These are phyloP conservation scores for Musca vetustissima DNA, from an alignment of 1,140 invertebrate genomes.

Conservation along the genomic window DNA sequence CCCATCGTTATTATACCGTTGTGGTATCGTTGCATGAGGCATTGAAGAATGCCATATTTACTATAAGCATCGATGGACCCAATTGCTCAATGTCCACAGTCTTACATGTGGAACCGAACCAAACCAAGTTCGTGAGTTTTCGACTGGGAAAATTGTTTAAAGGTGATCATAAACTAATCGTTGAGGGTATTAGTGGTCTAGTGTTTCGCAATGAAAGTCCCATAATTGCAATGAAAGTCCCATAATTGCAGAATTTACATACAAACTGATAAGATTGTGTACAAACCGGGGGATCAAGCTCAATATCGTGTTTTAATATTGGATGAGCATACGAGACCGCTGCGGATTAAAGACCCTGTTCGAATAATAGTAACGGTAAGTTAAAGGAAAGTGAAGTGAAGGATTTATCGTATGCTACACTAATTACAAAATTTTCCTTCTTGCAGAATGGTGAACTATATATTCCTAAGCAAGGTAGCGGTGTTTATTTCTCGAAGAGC, in stretches of 20 bases:
- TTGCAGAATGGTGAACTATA: constrained; percentile 51
- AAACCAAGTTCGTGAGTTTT: not conserved
- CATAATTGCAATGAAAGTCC: constrained; percentile 33
- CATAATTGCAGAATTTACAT: constrained; percentile 8
- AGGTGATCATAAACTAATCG: not conserved
- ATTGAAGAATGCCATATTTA: not conserved
- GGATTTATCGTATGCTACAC: no score
- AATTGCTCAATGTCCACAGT: constrained; percentile 70
- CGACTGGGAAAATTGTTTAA: not conserved
- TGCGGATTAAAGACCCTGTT: constrained; percentile 48
- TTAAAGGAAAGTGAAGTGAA: no score
- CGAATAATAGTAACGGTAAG: constrained; percentile 33
- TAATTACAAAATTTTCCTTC: not conserved
- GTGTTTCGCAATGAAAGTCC: not conserved
- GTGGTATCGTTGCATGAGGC: not conserved
- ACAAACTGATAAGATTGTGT: constrained; percentile 82
- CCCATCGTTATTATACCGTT: not conserved
- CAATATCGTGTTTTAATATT: constrained; percentile 81
- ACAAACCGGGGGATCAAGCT: constrained; percentile 84
- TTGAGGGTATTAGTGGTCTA: not conserved
- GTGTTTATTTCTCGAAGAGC: constrained; percentile 74
- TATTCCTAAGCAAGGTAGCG: no score
- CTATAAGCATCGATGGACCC: constrained; percentile 59
- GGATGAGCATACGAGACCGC: constrained; percentile 72
- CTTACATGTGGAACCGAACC: constrained; percentile 65